Conservation (phyloP, 2,888 invertebrate species). For the Acanthoscelides obtectus region DNA sequence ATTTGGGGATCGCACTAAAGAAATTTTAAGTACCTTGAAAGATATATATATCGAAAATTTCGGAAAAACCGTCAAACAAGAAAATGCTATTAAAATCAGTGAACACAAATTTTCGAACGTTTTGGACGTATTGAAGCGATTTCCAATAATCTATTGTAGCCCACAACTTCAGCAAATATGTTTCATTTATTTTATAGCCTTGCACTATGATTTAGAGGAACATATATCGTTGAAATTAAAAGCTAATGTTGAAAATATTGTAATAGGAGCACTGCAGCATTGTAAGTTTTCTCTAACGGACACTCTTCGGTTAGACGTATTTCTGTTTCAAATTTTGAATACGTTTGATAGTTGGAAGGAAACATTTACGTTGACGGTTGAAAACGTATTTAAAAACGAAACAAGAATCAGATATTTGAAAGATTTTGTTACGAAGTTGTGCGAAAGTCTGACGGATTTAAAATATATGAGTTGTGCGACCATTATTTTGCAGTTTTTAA, state of each 20-base stretch:
- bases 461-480: constrained; percentile 31
- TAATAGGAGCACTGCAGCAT: constrained; percentile 34
- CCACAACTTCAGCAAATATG: constrained; percentile 28
- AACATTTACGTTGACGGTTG: constrained; percentile 29
- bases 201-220: constrained; percentile 31
- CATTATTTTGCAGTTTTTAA: constrained; percentile 29
- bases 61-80: background rate
- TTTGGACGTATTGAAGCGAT: constrained; percentile 30
- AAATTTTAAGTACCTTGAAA: constrained; percentile 4
- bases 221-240: constrained; percentile 15
- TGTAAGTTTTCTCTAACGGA: constrained; percentile 25
- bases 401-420: background rate
- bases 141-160: constrained; percentile 34
- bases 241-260: constrained; percentile 17
- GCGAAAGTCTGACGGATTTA: constrained; percentile 27
- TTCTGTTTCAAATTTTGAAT: constrained; percentile 26
- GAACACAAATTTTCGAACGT: constrained; percentile 22
- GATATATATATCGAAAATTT: background rate
- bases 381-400: constrained; percentile 33
- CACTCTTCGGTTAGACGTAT: constrained; percentile 21
- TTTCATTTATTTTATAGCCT: constrained; percentile 33
- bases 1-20: background rate
- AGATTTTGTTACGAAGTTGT: constrained; percentile 26
- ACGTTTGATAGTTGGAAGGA: constrained; percentile 28
- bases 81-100: constrained; percentile 12